These are phyloP conservation scores for Ivindomyrus marchei DNA, from an alignment of 2,113 vertebrate genomes.

Conservation along the genomic window DNA sequence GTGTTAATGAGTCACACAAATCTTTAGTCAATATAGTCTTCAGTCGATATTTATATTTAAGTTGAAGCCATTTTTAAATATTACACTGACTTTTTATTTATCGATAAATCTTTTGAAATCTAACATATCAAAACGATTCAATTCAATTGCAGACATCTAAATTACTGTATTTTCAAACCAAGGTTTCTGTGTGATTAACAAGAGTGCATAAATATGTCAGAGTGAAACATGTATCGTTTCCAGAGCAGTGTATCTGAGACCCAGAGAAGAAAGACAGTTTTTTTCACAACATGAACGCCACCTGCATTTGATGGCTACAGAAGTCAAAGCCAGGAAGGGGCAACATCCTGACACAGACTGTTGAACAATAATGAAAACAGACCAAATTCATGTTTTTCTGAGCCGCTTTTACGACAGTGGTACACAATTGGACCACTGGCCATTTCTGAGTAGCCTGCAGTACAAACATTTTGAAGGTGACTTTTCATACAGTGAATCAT, in stretches of 20 bases:
- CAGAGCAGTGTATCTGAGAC: neutral
- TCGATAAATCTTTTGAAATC: neutral
- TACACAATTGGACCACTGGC: neutral
- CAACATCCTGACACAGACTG: neutral
- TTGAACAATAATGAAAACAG: conserved; percentile 6
- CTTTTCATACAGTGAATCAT: neutral
- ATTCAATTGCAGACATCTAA: neutral
- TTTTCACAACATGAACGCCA: neutral
- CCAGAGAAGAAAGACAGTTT: neutral
- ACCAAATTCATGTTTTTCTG: neutral
- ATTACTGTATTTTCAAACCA: neutral
- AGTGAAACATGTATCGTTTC: neutral
- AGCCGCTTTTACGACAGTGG: neutral
- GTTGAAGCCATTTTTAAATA: neutral
- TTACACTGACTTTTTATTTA: neutral
- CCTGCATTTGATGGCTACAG: neutral
- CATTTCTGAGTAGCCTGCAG: neutral
- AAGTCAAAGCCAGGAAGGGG: neutral
- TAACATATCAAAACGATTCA: neutral
- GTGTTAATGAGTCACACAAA: neutral
- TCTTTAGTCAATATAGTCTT: neutral
- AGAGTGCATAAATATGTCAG: neutral
- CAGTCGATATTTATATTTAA: neutral
- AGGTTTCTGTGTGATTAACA: too few relatives aligned
- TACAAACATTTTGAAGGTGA: neutral